phyloP scores from a whole-genome alignment of 2,113 vertebrate genomes.

The Athene cunicularia region DNA sequence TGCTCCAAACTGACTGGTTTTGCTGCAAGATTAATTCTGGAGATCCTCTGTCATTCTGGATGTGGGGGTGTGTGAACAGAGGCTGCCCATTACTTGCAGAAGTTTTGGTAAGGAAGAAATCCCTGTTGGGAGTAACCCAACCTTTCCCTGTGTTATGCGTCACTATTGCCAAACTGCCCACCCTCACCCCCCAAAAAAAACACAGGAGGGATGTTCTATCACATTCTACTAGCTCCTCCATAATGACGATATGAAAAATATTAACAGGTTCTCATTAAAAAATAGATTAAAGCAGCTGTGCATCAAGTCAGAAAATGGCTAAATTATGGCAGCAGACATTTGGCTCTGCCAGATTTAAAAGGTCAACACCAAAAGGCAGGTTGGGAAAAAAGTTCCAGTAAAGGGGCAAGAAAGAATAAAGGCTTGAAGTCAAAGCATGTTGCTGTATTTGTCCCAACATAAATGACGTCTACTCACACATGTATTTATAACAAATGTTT shows the following conservation, averaged over 20 bases:
- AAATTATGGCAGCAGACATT: not conserved
- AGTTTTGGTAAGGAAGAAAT: not conserved
- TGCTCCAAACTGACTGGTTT: not conserved
- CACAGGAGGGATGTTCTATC: not conserved
- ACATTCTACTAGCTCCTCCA: not conserved
- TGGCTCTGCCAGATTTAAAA: not conserved
- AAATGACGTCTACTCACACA: not conserved
- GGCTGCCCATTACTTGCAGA: not conserved
- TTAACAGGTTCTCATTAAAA: not conserved
- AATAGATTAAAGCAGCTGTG: not conserved
- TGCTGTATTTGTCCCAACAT: not conserved
- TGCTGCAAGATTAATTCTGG: constrained; percentile 33
- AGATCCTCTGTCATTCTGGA: not conserved
- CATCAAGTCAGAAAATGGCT: not conserved
- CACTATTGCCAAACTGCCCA: not conserved
- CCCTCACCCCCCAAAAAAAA: fast-evolving
- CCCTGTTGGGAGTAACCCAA: not conserved
- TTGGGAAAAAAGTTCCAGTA: not conserved
- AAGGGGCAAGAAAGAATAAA: not conserved
- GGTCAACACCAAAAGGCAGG: not conserved
- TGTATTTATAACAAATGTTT: constrained; percentile 32
- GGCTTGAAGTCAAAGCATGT: not conserved
- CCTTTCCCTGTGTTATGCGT: not conserved
- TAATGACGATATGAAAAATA: not conserved
- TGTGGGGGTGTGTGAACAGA: not conserved